Evolutionary conservation across 1,140 invertebrate genomes (phyloP).

Genomic region (Leptopilina clavipes): DNA sequence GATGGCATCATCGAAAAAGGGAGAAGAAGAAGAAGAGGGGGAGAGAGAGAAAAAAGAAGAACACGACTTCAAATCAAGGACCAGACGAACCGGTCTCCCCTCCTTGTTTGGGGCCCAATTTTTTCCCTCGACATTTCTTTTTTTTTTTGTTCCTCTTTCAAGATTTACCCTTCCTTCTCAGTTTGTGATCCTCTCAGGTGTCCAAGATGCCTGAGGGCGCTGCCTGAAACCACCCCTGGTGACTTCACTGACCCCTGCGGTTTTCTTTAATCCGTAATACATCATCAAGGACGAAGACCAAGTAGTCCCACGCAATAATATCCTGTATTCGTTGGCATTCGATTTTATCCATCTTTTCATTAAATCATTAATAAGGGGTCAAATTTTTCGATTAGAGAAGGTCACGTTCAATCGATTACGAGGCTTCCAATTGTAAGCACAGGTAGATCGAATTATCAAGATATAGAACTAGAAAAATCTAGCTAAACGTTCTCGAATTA

Average conservation of each 20-base stretch:
- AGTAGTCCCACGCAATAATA: slow-evolving; percentile 6
- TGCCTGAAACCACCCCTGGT: slow-evolving; percentile 50
- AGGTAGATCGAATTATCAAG: neutral
- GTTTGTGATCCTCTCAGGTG: slow-evolving; percentile 63
- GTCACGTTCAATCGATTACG: slow-evolving; percentile 8
- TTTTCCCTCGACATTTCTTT: slow-evolving; percentile 42
- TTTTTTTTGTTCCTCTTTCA: slow-evolving; percentile 11
- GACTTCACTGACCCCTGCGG: slow-evolving; percentile 26
- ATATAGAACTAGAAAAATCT: neutral
- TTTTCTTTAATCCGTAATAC: slow-evolving; percentile 8
- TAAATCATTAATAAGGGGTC: slow-evolving; percentile 17
- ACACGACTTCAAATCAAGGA: slow-evolving; percentile 68
- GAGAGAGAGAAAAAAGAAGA: slow-evolving; percentile 33
- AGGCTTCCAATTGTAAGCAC: neutral
- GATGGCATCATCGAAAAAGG: slow-evolving; percentile 27
- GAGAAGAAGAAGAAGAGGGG: slow-evolving; percentile 22
- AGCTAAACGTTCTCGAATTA: neutral
- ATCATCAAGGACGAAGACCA: neutral
- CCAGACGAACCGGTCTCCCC: slow-evolving; percentile 72
- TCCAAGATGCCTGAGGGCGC: slow-evolving; percentile 49
- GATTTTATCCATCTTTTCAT: slow-evolving; percentile 13
- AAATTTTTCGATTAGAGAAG: slow-evolving; percentile 25
- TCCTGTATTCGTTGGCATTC: neutral
- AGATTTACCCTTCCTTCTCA: slow-evolving; percentile 40
- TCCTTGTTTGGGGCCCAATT: slow-evolving; percentile 43